Base-by-base conservation (phyloP, 2,797 vertebrate genomes). In the Halcyon badia region DNA sequence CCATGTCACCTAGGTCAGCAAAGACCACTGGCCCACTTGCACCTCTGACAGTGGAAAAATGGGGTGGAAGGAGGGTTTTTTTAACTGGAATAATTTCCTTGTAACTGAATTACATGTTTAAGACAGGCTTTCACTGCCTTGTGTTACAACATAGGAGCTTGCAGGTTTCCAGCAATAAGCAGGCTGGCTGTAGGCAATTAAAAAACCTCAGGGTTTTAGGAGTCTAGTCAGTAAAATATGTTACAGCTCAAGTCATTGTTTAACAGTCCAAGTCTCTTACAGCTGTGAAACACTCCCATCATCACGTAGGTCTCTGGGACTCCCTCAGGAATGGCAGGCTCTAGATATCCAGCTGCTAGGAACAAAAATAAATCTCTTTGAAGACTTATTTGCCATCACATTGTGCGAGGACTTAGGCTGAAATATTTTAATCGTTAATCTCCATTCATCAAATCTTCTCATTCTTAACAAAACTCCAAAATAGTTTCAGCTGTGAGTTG, bases 331-430 rank as follows among this genome's bases (percentile, higher is more conserved):
- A 76, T 0, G 11, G 80, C 49, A 71, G 58, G 91, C 87, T 89
- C 49, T 77, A 70, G 87, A 94, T 65, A 90, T 69, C 91, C 94
- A 97, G 92, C 94, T 96, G 94, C 85, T 90, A 94, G 91, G 83
- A 97, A 95, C 89, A 96, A 94, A 94, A 96, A 94, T 97, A 94
- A 96, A 95, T 97, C 89, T 97, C 91, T 97, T 96, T 95, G 85
- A 97, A 97, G 94, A 70, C 91, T 89, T 90, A 81, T 7, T 95
- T 90, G 73, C 89, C 95, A 91, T 97, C 90, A 69, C 37, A 39
- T 94, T 94, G 85, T 96, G 46, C 19, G 66, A 89, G 70, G 88
- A 92, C 66, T 94, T 84, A 96, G 86, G 56, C 93, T 93, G 94
- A 83, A 87, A 57, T n/a, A 60, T 94, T 97, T 97, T 96, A 96